Evolutionary conservation across 2,888 invertebrate species (phyloP).

Genomic region (Kryphioiulus occultus): DNA sequence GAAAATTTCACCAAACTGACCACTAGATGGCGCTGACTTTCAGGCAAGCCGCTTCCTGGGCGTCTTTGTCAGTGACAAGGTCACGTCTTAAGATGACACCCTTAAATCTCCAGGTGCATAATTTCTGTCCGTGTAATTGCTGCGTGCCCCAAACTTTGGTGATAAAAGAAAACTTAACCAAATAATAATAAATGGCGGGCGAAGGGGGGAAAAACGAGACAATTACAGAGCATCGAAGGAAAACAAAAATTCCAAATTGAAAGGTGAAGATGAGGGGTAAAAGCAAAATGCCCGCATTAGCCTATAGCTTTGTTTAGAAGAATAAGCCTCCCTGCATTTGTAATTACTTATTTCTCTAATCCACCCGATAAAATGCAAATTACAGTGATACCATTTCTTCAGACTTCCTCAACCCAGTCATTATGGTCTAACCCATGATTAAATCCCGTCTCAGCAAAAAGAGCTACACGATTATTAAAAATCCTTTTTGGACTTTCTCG

Average conservation of each 20-base stretch:
- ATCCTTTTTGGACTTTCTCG: constrained; percentile 14
- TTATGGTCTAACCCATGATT: constrained; percentile 47
- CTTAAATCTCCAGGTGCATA: not conserved
- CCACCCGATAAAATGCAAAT: constrained; percentile 47
- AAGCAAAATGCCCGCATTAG: not conserved
- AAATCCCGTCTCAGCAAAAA: constrained; percentile 39
- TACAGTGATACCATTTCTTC: constrained; percentile 48
- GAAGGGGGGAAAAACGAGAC: not conserved
- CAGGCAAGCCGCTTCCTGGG: not conserved
- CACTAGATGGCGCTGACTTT: not conserved
- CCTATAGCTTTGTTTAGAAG: not conserved
- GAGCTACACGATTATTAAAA: constrained; percentile 46
- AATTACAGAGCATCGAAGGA: constrained; percentile 1
- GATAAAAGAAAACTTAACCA: constrained; percentile 27
- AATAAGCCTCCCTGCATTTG: constrained; percentile 45
- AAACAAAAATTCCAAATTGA: constrained; percentile 43
- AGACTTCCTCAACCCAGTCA: constrained; percentile 24
- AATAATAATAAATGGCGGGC: constrained; percentile 36
- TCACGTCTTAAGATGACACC: not conserved
- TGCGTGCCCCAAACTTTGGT: not conserved
- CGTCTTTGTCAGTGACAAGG: not conserved
- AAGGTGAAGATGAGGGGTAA: constrained; percentile 26
- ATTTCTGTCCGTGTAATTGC: not conserved
- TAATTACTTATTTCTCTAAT: constrained; percentile 43
- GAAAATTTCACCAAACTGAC: not conserved